Conservation (phyloP, 2,888 invertebrate species). For the Hetaerina titia region DNA sequence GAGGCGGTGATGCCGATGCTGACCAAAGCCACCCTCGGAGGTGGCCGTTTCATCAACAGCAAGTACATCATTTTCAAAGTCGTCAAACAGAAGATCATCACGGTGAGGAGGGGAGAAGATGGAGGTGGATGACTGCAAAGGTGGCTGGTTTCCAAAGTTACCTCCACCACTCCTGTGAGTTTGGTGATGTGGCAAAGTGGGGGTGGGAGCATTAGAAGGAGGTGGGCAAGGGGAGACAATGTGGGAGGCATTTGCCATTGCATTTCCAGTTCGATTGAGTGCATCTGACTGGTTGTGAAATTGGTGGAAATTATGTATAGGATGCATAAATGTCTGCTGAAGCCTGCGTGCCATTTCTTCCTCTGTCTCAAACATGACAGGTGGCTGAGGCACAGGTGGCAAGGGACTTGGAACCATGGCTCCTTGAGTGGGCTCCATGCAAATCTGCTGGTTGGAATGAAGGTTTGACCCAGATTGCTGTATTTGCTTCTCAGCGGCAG, state of each 20-base stretch:
- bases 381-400: conserved; percentile 43
- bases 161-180: neutral
- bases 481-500: conserved; percentile 42
- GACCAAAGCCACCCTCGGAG: conserved; percentile 77
- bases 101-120: conserved; percentile 85
- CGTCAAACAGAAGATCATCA: conserved; percentile 81
- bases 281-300: conserved; percentile 48
- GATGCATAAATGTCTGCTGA: conserved; percentile 45
- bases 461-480: conserved; percentile 30
- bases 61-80: conserved; percentile 81
- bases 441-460: conserved; percentile 33
- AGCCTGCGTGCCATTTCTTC: conserved; percentile 53
- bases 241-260: conserved; percentile 18
- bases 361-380: conserved; percentile 54
- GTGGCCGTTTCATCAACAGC: conserved; percentile 81
- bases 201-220: conserved; percentile 51
- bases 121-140: conserved; percentile 76
- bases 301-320: conserved; percentile 50
- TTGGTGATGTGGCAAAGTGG: conserved; percentile 55
- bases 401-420: conserved; percentile 36
- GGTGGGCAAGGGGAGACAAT: conserved; percentile 51
- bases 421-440: neutral
- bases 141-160: neutral
- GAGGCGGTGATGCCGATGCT: conserved; percentile 53
- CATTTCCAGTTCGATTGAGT: neutral